Evolutionary conservation across 2,797 vertebrate genomes (phyloP), one percentile per base, ranked within the genome.

Genomic region (Hipposideros larvatus): DNA sequence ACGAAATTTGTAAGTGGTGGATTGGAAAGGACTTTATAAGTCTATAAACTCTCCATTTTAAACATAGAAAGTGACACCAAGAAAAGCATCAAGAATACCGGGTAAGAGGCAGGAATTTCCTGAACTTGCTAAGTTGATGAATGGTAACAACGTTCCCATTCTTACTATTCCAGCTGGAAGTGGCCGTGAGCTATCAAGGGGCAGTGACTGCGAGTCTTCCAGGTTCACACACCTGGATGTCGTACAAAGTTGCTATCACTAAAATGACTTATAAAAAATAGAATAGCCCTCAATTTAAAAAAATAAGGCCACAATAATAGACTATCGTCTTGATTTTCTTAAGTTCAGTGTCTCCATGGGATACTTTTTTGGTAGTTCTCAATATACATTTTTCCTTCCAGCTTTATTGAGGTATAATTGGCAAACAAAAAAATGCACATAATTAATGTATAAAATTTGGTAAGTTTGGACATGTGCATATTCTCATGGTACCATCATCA

Each of bases 271-370:
- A 66, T 9, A 65, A 89, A 78, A 92, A 68, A 63, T 37, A 73
- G 19, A 92, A 73, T 15, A 82, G 21, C 55, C 79, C 93, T 92
- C 68, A 92, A 34, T 92, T 96, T 94, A 97, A 96, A 97, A 83
- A 68, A 9, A 19, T 71, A 96, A 98, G 95, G 59, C 88, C 83
- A 85, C n/a, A 86, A 92, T 96, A 77, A 97, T 94, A 92, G 37
- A 96, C 41, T 71, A 84, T 87, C 94, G 82, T 90, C 93, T 53
- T 89, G 97, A 91, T 97, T 96, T 98, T 95, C 95, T 87, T 96
- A 95, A 65, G 53, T 71, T 96, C 90, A 0, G 7, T 61, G 71
- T 91, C 94, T 98, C 91, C 83, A 95, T 55, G 46, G 18, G 51
- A 16, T 70, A 19, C 13, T 66, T 66, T 55, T 11, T 70, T 11